Base-by-base conservation (phyloP, 2,888 invertebrate genomes). In the Conistra vaccinii region DNA sequence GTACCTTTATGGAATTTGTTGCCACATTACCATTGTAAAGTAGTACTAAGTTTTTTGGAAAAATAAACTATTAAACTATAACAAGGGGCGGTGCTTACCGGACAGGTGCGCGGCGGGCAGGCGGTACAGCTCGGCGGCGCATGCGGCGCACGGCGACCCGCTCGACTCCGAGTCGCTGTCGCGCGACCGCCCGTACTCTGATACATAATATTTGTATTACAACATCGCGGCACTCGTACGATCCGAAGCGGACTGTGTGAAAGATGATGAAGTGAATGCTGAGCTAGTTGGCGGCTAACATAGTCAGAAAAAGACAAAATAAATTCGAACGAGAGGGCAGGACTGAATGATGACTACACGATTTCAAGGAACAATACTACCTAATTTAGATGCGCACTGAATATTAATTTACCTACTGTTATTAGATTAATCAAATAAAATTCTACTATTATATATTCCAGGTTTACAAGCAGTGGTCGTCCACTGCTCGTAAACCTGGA, bases 101-200 rank as follows among this genome's bases (percentile, higher is more conserved):
- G 92, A 85, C 48, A 90, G 91, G 66, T 86, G 90, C 75, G 91
- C 91, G 80, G 93, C 92, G 69, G 94, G 93, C 83, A 90, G 85
- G 32, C 93, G 93, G 91, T 93, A 92, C 65, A 90, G 90, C 84
- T 92, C 91, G 69, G 91, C 93, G 76, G 93, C 93, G 91, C 95
- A 95, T 57, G 94, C 94, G 87, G 94, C 94, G 90, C 95, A 95
- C 86, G 94, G 94, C 74, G 95, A 95, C 17, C 95, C 95, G 86
- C 95, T 94, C 65, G 95, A 95, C 91, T 94, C 94, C 2, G 94
- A 94, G 90, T 94, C 95, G 78, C 93, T 94, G 89, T 94, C 94
- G 3, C 89, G 89, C 2, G 83, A 81, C 69, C 84, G 88, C 55
- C 88, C 92, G 87, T 86, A 93, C 84, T 93, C 93, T 93, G 71